Evolutionary conservation across 2,113 vertebrate genomes (phyloP).

Genomic region (Glaucomys volans): DNA sequence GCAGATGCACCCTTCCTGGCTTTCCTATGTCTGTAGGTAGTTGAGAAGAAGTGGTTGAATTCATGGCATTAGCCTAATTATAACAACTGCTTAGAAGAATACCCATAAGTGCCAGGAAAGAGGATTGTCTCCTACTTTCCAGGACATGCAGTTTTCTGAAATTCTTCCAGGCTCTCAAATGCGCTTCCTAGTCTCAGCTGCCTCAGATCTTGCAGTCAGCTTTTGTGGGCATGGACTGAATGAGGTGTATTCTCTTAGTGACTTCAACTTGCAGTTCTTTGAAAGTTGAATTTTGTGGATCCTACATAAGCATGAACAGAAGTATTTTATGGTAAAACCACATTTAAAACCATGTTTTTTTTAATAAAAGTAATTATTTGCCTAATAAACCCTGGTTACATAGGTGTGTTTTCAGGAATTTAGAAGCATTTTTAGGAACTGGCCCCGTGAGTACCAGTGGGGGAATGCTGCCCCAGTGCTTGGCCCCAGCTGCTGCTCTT

Average conservation of each 20-base stretch:
- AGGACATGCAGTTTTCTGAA: constrained; percentile 22
- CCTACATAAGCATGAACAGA: neutral
- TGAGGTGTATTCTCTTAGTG: neutral
- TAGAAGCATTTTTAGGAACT: neutral
- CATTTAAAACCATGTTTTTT: neutral
- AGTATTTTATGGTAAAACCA: neutral
- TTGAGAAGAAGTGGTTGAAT: neutral
- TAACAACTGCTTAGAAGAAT: neutral
- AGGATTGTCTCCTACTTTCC: neutral
- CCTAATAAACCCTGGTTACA: neutral
- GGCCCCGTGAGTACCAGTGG: neutral
- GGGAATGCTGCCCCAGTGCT: neutral
- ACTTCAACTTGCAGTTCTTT: neutral
- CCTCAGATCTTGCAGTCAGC: neutral
- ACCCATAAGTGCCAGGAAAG: neutral
- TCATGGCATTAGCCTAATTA: constrained; percentile 4
- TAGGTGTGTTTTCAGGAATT: neutral
- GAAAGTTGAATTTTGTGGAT: constrained; percentile 21
- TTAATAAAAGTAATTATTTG: constrained; percentile 27
- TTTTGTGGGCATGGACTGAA: neutral
- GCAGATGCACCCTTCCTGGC: neutral
- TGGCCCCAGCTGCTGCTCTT: neutral
- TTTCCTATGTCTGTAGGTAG: neutral
- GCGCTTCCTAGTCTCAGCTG: neutral
- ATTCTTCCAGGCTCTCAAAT: neutral